Evolutionary conservation across 2,888 invertebrate genomes (phyloP), one percentile per base, ranked within the genome.

Genomic region (Apodemia duryi): DNA sequence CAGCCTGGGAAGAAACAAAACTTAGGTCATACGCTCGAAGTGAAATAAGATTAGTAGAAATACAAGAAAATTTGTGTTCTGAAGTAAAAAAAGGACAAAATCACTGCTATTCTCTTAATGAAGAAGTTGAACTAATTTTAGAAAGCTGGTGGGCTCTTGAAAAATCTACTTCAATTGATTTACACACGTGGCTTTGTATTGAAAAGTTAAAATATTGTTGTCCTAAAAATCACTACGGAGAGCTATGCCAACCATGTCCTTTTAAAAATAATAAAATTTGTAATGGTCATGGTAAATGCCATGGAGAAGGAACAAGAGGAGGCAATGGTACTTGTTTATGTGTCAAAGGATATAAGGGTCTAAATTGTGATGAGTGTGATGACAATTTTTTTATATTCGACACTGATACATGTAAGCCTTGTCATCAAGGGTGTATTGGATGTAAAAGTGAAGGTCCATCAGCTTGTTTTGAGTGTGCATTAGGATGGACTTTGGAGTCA

Each of bases 281-380:
- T 82, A 93, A 90, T 75, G 95, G 94, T 35, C 95, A 95, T 86
- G 98, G 98, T 11, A 94, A 93, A 76, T 94, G 94, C 77, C 87
- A 93, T 73, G 99, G 99, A n/a, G 95, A 95, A 65, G 98, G 98
- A 0, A 98, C 98, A 0, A 93, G 99, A 46, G 95, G 96, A 82
- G 99, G 99, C 4, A 97, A 95, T 83, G 99, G 99, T 0, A 94
- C 95, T 75, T 99, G 99, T 84, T 88, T 93, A 61, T 99, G 99
- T 84, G 94, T 96, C 74, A 83, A 80, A 66, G 98, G 98, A 9
- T 99, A 98, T 81, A 76, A 84, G 2, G 98, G 98, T 6, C 91
- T 93, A 6, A 77, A 90, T 57, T 99, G 99, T 90, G 93, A 95
- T 70, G 88, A 93, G 57, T 99, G 99, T 88, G 93, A 93, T 62